Evolutionary conservation across 2,888 invertebrate genomes (phyloP).

Genomic region (Punctoribates punctum): DNA sequence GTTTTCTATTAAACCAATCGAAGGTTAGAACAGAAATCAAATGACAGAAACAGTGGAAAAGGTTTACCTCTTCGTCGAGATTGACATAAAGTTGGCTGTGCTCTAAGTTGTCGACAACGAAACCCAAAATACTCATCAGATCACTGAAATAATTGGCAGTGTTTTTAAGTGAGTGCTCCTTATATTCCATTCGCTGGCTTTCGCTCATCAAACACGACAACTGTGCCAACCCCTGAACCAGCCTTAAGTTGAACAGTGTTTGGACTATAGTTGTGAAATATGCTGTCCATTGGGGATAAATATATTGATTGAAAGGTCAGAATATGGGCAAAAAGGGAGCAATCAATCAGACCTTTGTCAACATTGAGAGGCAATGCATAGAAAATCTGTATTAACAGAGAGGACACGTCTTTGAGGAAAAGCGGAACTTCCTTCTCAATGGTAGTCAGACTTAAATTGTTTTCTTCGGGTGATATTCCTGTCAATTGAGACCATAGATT

Average conservation of each 20-base stretch:
- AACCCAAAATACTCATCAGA: constrained; percentile 7
- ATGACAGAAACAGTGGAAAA: not conserved
- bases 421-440: constrained; percentile 68
- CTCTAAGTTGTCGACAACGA: constrained; percentile 35
- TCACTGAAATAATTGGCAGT: constrained; percentile 43
- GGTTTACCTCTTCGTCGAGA: not conserved
- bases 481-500: constrained; percentile 54
- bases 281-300: constrained; percentile 59
- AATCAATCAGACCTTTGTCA: constrained; percentile 68
- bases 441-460: constrained; percentile 46
- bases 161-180: constrained; percentile 47
- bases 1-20: not conserved
- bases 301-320: not conserved
- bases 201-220: constrained; percentile 56
- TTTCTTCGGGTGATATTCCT: constrained; percentile 50
- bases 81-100: constrained; percentile 40
- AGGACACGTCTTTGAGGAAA: constrained; percentile 77
- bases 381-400: constrained; percentile 79
- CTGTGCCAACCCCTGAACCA: constrained; percentile 81
- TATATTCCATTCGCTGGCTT: constrained; percentile 53
- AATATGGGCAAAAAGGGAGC: not conserved
- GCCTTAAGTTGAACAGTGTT: constrained; percentile 79
- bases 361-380: constrained; percentile 77
- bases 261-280: constrained; percentile 83
- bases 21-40: not conserved